Evolutionary conservation across 1,140 invertebrate species (phyloP).

Genomic region (Planococcus citri): DNA sequence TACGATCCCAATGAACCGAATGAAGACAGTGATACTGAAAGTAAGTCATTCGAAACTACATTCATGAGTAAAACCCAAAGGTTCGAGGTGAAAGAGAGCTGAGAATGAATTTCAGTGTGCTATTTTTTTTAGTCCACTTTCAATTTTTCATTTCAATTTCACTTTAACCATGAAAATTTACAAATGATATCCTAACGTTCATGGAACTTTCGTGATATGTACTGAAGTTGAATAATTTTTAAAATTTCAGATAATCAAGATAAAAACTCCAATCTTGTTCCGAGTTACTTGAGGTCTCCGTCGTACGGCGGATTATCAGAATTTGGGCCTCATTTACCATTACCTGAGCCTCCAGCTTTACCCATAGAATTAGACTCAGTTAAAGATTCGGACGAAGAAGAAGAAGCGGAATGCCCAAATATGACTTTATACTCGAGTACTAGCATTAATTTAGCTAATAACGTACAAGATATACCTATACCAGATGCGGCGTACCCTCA

Average conservation of each 20-base stretch:
- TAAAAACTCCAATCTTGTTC: not conserved
- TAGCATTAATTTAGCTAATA: conserved; percentile 48
- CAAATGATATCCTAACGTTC: too few species aligned
- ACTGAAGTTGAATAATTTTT: too few species aligned
- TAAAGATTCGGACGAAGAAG: conserved; percentile 41
- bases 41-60: not conserved
- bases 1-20: conserved; percentile 35
- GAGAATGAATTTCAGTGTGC: too few species aligned
- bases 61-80: too few species aligned
- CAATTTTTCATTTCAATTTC: too few species aligned
- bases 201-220: too few species aligned
- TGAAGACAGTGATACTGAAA: conserved; percentile 28
- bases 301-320: conserved; percentile 27
- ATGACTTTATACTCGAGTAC: conserved; percentile 69
- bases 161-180: too few species aligned
- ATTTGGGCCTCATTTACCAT: conserved; percentile 30
- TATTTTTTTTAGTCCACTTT: too few species aligned
- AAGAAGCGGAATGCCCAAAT: conserved; percentile 63
- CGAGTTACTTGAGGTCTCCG: conserved; percentile 22
- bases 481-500: not conserved
- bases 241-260: not conserved
- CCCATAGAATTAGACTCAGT: conserved; percentile 26
- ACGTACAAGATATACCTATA: not conserved
- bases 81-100: too few species aligned
- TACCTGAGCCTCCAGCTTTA: not conserved